A percentile compares a stretch with the other conserved stretches of the same genome.
phyloP scores from a whole-genome alignment of 2,113 vertebrate genomes.

The Scophthalmus maximus region DNA sequence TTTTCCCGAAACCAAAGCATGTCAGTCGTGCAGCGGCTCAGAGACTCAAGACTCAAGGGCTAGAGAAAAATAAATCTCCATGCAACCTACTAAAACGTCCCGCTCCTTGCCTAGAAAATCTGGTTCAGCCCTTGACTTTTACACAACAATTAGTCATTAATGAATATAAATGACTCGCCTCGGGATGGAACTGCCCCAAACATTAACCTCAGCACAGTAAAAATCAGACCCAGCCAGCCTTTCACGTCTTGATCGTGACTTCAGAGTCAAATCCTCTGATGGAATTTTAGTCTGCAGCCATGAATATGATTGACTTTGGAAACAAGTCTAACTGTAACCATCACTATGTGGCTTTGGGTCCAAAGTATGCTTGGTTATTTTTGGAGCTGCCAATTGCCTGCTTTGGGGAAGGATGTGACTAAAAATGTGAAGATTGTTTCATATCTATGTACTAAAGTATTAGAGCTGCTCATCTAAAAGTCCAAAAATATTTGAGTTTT shows the following conservation, averaged over 20 bases:
- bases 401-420: background rate
- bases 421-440: background rate
- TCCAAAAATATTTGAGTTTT: too few species aligned
- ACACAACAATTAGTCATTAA: slow-evolving; percentile 62
- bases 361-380: background rate
- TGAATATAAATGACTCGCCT: slow-evolving; percentile 60
- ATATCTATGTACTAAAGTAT: background rate
- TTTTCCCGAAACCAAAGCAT: background rate
- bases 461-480: slow-evolving; percentile 1
- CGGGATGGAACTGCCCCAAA: slow-evolving; percentile 36
- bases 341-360: background rate
- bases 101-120: slow-evolving; percentile 16
- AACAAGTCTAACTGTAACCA: slow-evolving; percentile 12
- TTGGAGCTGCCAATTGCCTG: background rate
- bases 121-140: slow-evolving; percentile 19
- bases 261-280: slow-evolving; percentile 33
- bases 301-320: slow-evolving; percentile 33
- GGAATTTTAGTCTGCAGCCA: slow-evolving; percentile 24
- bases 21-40: slow-evolving; percentile 27
- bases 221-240: slow-evolving; percentile 21
- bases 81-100: slow-evolving; percentile 5
- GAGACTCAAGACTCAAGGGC: slow-evolving; percentile 4
- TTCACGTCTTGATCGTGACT: slow-evolving; percentile 31
- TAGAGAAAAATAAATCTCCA: background rate
- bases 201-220: slow-evolving; percentile 53